Conservation (phyloP, 1,140 invertebrate species). For the Diprion similis region DNA sequence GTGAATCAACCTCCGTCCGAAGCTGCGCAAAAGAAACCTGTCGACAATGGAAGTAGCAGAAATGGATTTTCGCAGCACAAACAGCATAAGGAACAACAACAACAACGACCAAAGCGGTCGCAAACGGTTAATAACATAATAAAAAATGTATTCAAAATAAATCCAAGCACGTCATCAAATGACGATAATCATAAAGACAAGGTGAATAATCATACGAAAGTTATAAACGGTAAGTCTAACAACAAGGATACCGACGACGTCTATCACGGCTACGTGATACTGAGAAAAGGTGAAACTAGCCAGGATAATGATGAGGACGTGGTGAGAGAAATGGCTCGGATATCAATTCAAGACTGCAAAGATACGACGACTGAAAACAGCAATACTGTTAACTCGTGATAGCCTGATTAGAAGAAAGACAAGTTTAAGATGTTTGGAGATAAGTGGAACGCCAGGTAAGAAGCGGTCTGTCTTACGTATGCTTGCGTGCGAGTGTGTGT, state of each 20-base stretch:
- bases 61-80: conserved; percentile 26
- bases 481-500: conserved; percentile 33
- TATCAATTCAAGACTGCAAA: conserved; percentile 53
- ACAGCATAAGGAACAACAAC: conserved; percentile 28
- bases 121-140: conserved; percentile 49
- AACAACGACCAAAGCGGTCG: conserved; percentile 42
- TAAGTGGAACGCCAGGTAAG: conserved; percentile 27
- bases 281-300: conserved; percentile 40
- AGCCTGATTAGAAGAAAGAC: conserved; percentile 34
- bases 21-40: conserved; percentile 3
- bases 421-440: conserved; percentile 8
- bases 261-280: conserved; percentile 41
- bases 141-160: conserved; percentile 47
- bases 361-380: conserved; percentile 42
- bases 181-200: conserved; percentile 24
- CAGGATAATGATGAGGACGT: conserved; percentile 37
- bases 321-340: conserved; percentile 42
- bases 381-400: conserved; percentile 50
- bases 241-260: conserved; percentile 19
- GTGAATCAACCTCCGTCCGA: background rate
- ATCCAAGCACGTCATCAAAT: conserved; percentile 30
- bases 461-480: conserved; percentile 1
- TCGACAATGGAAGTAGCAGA: conserved; percentile 12
- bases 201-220: background rate
- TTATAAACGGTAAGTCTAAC: conserved; percentile 1